Percentiles rank a stretch among this genome's conserved stretches.
Evolutionary conservation across 2,888 invertebrate species (phyloP).

Genomic region (Xestia xanthographa): DNA sequence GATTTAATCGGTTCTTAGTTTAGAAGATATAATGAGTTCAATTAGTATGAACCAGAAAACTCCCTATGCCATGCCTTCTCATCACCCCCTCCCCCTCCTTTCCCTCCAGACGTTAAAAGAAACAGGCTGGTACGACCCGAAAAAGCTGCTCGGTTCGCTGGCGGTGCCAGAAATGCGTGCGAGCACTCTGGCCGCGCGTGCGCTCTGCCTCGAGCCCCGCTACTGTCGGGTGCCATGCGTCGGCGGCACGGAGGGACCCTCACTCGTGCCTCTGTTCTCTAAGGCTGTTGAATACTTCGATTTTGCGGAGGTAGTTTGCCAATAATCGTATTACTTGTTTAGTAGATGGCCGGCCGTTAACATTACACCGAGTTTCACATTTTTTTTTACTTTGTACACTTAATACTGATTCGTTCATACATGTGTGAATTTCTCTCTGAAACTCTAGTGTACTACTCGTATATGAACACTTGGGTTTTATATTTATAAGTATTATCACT

Average conservation of each 20-base stretch:
- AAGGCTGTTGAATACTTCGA: slow-evolving; percentile 85
- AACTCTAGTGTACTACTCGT: no score
- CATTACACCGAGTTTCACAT: not conserved
- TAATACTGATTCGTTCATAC: not conserved
- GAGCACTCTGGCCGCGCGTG: slow-evolving; percentile 84
- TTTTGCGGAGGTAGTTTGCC: slow-evolving; percentile 80
- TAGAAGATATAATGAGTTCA: no score
- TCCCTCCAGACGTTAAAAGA: slow-evolving; percentile 82
- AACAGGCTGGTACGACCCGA: slow-evolving; percentile 85
- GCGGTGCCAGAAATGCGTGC: slow-evolving; percentile 88
- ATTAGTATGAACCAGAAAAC: no score
- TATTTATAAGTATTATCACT: no score
- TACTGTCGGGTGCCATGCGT: slow-evolving; percentile 86
- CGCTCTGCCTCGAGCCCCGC: slow-evolving; percentile 82
- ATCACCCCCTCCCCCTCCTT: not conserved
- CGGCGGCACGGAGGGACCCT: slow-evolving; percentile 84
- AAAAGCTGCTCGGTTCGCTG: slow-evolving; percentile 83
- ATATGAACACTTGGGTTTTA: no score
- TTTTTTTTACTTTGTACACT: not conserved
- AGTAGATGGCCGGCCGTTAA: not conserved
- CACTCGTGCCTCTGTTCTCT: slow-evolving; percentile 86
- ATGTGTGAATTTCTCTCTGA: not conserved
- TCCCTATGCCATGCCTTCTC: not conserved
- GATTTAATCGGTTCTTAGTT: no score
- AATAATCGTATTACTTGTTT: not conserved